Conservation (phyloP, 2,797 vertebrate genomes). For the Eulemur albifrons region DNA sequence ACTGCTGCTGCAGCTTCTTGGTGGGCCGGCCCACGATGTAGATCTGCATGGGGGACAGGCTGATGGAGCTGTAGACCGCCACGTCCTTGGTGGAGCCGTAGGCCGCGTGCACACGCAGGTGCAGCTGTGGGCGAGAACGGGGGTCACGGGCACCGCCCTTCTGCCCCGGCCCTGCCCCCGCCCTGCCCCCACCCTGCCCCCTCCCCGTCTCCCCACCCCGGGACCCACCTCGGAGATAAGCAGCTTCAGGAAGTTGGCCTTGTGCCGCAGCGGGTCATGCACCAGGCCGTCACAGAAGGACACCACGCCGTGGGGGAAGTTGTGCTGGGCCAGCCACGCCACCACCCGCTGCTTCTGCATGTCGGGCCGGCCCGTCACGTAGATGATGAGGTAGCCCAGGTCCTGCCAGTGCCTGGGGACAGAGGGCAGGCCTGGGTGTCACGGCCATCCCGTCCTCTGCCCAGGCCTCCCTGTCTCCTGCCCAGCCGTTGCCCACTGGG, state of each 20-base stretch:
- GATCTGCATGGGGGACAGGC: conserved; percentile 93
- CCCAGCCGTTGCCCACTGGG: neutral
- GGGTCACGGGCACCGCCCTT: neutral
- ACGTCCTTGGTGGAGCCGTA: conserved; percentile 99
- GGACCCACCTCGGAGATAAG: conserved; percentile 93
- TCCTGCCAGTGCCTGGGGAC: conserved; percentile 97
- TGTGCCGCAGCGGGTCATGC: conserved; percentile 97
- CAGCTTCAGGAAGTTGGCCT: conserved; percentile 96
- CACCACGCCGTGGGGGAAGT: conserved; percentile 98
- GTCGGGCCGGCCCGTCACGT: conserved; percentile 97
- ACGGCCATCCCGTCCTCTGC: neutral
- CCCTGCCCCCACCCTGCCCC: neutral
- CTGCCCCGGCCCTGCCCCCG: rapidly evolving
- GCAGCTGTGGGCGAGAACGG: conserved; percentile 83
- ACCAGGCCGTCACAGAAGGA: conserved; percentile 98
- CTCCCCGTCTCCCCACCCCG: rapidly evolving
- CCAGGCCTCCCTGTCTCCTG: neutral
- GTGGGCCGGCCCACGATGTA: conserved; percentile 97
- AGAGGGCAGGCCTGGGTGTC: neutral
- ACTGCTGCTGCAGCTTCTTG: conserved; percentile 97
- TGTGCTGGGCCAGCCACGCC: conserved; percentile 99
- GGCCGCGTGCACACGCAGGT: conserved; percentile 95
- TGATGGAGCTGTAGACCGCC: conserved; percentile 95
- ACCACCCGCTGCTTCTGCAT: conserved; percentile 99
- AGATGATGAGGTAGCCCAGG: conserved; percentile 98